phyloP scores from a whole-genome alignment of 23 tunicate genomes.

The Trididemnum clinides region DNA sequence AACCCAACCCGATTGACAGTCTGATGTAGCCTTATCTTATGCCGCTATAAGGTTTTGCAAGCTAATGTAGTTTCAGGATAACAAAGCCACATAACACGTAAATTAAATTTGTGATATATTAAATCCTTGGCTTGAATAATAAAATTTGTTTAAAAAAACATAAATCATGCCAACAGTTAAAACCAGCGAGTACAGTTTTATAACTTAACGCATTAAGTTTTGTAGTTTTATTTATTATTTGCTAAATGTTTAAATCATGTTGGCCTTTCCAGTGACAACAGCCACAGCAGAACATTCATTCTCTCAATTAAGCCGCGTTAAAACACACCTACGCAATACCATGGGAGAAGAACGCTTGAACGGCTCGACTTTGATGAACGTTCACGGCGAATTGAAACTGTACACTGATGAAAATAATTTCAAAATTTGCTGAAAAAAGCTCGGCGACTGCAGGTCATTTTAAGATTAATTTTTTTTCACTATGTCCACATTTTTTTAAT shows the following conservation, averaged over 20 bases:
- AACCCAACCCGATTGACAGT: too few species aligned
- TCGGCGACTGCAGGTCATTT: neutral
- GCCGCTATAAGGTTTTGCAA: too few species aligned
- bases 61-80: too few species aligned
- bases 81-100: too few species aligned
- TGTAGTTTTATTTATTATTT: too few species aligned
- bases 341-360: conserved; percentile 1
- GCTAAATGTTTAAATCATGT: conserved; percentile 15
- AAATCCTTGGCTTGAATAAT: too few species aligned
- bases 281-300: conserved; percentile 17
- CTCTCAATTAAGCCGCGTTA: conserved; percentile 13
- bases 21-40: too few species aligned
- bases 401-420: neutral
- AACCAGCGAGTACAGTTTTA: too few species aligned
- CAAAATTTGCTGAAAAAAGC: neutral
- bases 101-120: too few species aligned
- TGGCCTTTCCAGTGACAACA: conserved; percentile 22
- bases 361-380: neutral
- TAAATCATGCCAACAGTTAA: too few species aligned
- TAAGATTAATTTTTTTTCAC: neutral
- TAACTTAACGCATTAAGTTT: too few species aligned
- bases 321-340: conserved; percentile 18
- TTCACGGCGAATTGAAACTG: neutral
- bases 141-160: too few species aligned
- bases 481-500: neutral